Evolutionary conservation across 2,113 vertebrate genomes (phyloP).

Genomic region (Corythornis cristatus): DNA sequence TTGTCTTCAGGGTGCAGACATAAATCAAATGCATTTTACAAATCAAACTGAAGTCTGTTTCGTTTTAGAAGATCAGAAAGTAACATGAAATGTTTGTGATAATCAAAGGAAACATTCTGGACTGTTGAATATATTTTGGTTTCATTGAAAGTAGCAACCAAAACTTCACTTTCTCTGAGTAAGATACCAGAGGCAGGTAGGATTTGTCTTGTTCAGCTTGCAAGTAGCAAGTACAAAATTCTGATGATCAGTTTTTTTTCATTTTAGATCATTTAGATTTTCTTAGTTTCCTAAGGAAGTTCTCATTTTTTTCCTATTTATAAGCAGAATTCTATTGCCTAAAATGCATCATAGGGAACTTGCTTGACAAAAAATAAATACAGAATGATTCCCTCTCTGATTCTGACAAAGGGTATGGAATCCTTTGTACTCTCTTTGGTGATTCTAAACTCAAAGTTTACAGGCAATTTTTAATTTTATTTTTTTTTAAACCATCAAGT

Average conservation of each 20-base stretch:
- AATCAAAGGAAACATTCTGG: neutral
- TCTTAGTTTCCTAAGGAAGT: neutral
- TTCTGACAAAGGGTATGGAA: neutral
- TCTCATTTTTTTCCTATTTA: constrained; percentile 46
- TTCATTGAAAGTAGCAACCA: constrained; percentile 14
- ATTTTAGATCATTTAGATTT: neutral
- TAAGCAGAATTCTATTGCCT: neutral
- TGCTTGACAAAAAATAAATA: neutral
- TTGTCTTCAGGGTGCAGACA: neutral
- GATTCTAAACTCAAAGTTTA: neutral
- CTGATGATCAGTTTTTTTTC: neutral
- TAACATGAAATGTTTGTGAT: neutral
- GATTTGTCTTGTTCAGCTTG: constrained; percentile 1
- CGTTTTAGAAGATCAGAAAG: constrained; percentile 12
- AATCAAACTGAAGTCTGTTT: neutral
- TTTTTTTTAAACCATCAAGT: neutral
- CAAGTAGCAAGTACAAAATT: neutral
- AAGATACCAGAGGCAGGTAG: neutral
- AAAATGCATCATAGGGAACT: constrained; percentile 13
- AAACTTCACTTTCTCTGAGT: constrained; percentile 18
- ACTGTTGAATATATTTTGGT: constrained; percentile 6
- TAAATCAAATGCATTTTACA: neutral
- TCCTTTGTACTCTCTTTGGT: neutral
- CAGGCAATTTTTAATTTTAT: neutral
- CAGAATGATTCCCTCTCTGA: neutral